Base-by-base conservation (phyloP, 2,797 vertebrate species). In the Bradypodion ventrale region DNA sequence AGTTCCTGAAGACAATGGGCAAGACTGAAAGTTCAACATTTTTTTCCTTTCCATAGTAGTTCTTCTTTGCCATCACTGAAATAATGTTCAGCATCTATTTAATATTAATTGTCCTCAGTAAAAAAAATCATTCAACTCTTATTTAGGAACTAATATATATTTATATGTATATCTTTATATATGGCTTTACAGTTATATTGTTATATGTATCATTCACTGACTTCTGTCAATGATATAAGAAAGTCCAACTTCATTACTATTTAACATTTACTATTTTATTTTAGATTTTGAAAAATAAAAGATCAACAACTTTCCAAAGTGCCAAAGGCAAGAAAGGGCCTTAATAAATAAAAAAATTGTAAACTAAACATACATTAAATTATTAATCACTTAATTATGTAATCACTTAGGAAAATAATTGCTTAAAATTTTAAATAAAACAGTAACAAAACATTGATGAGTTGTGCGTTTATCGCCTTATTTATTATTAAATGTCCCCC, bases 141-240 rank as follows among this genome's bases (percentile, higher is more conserved):
- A 92, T 94, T 92, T 91, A 89, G 92, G 93, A 96, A 93, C 94
- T 90, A 90, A 42, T 70, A 35, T 74, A 16, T 49, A 15, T 49
- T 12, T 75, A 73, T 63, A 46, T 75, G 6, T 74, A 29, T n/a
- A 10, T 80, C 5, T 62, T 2, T 44, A 29, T 92, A 90, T 94
- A 96, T 96, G 94, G 94, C 95, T 95, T 96, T 94, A 93, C 85
- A 93, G 13, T 94, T 93, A 94, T 90, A 93, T 93, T 94, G 81
- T 91, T 89, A 92, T 91, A 87, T 92, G 88, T 94, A 89, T 93
- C 92, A 91, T 74, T 89, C 89, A 94, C 91, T 88, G 27, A 90
- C 85, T 87, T 88, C 92, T 90, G 89, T 88, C 88, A 91, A 83
- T 65, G 60, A 92, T 88, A 92, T 90, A 92, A 89, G 91, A 94